phyloP scores from a whole-genome alignment of 2,113 vertebrate genomes.

The Protobothrops flavoviridis region DNA sequence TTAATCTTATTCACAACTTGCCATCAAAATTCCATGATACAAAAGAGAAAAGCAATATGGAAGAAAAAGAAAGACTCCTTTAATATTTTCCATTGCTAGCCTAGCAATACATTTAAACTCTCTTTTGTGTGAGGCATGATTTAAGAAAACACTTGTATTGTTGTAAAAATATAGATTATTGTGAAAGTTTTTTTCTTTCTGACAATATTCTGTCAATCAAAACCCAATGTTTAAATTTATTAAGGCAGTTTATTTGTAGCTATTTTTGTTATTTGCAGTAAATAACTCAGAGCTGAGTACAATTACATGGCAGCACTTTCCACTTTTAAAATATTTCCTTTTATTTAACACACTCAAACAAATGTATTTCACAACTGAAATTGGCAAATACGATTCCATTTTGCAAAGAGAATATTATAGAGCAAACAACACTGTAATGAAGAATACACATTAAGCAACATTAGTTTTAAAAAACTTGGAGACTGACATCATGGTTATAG shows the following conservation, averaged over 20 bases:
- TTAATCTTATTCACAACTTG: neutral
- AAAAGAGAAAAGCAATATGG: neutral
- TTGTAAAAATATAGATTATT: neutral
- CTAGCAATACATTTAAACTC: neutral
- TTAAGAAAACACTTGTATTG: neutral
- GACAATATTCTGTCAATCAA: neutral
- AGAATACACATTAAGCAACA: constrained; percentile 52
- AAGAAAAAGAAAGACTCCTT: neutral
- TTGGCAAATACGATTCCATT: constrained; percentile 48
- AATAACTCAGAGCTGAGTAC: constrained; percentile 26
- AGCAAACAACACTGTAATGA: constrained; percentile 43
- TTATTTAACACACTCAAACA: constrained; percentile 34
- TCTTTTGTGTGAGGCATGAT: neutral
- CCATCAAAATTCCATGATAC: neutral
- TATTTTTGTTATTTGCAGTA: neutral
- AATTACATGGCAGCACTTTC: constrained; percentile 35
- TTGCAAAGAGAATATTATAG: constrained; percentile 40
- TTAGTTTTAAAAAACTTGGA: constrained; percentile 57
- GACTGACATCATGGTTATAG: constrained; percentile 40
- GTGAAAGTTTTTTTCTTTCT: neutral
- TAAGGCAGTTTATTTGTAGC: neutral
- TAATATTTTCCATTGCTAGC: neutral
- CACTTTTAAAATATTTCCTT: constrained; percentile 40
- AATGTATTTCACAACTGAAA: constrained; percentile 42
- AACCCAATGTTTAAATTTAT: neutral